Evolutionary conservation across 2,888 invertebrate species (phyloP).

Genomic region (Drosophila quinaria): DNA sequence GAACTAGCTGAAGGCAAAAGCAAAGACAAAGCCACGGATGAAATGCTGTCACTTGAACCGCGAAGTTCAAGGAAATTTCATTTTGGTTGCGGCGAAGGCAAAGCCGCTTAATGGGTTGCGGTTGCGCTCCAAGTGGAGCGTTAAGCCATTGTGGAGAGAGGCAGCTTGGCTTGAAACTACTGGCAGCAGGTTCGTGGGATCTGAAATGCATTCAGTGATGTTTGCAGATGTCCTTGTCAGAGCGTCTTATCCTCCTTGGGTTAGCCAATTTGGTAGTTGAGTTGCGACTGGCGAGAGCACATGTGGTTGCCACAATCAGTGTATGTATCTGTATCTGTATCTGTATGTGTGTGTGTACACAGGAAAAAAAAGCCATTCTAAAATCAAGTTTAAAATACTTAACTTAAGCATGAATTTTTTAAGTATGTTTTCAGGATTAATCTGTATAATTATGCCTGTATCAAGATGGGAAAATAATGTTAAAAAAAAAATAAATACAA

Average conservation of each 20-base stretch:
- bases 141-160: slow-evolving; percentile 18
- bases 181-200: slow-evolving; percentile 5
- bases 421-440: too few relatives aligned
- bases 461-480: too few relatives aligned
- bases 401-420: too few relatives aligned
- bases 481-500: too few relatives aligned
- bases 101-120: slow-evolving; percentile 31
- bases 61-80: slow-evolving; percentile 68
- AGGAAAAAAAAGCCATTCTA: too few relatives aligned
- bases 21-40: slow-evolving; percentile 28
- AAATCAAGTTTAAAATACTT: too few relatives aligned
- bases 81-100: slow-evolving; percentile 59
- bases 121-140: slow-evolving; percentile 57
- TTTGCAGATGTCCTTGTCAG: slow-evolving; percentile 27
- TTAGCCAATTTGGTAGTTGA: slow-evolving; percentile 27
- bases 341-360: slow-evolving; percentile 29
- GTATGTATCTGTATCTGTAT: background rate
- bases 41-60: slow-evolving; percentile 43
- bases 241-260: background rate
- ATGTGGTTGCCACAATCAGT: slow-evolving; percentile 18
- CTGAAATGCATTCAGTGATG: slow-evolving; percentile 10
- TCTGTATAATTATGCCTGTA: too few relatives aligned
- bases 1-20: background rate
- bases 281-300: slow-evolving; percentile 25
- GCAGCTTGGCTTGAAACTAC: background rate